Percentiles rank a stretch among this genome's conserved stretches.
phyloP scores from a whole-genome alignment of 1,140 invertebrate species.

The Chrysopa pallens region DNA sequence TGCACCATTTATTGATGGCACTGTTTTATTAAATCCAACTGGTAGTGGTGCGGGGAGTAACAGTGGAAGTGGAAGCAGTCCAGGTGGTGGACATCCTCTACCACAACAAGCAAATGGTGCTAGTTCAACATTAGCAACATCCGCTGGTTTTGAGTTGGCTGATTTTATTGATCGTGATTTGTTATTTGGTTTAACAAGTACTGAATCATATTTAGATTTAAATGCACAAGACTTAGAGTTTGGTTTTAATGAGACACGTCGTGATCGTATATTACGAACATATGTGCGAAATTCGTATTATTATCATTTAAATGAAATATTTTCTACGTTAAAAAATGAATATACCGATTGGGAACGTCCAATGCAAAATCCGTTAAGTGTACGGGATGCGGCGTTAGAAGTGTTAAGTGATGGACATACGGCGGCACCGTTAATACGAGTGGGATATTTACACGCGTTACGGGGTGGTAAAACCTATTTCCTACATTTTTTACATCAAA shows the following conservation, averaged over 20 bases:
- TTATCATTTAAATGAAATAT: constrained; percentile 80
- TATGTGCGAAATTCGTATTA: constrained; percentile 77
- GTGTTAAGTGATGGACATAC: constrained; percentile 75
- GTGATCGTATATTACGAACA: constrained; percentile 68
- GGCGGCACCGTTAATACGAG: constrained; percentile 58
- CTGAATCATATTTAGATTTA: constrained; percentile 57
- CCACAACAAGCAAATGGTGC: constrained; percentile 8
- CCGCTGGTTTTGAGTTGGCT: constrained; percentile 55
- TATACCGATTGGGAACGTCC: constrained; percentile 83
- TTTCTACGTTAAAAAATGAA: constrained; percentile 77
- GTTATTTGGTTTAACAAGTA: constrained; percentile 49
- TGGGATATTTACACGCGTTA: constrained; percentile 63
- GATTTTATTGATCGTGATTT: constrained; percentile 67
- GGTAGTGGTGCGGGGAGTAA: constrained; percentile 4
- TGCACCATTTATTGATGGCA: constrained; percentile 76
- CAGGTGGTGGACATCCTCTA: not conserved
- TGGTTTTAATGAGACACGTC: constrained; percentile 66
- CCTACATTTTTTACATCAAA: constrained; percentile 73
- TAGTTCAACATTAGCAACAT: constrained; percentile 24
- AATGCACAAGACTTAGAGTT: constrained; percentile 57
- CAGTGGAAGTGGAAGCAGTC: no score
- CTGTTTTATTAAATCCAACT: constrained; percentile 38
- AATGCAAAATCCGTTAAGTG: constrained; percentile 51
- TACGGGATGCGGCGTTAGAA: constrained; percentile 54
- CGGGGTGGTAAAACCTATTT: constrained; percentile 64